phyloP scores from a whole-genome alignment of 1,140 invertebrate species.

The Ips typographus region DNA sequence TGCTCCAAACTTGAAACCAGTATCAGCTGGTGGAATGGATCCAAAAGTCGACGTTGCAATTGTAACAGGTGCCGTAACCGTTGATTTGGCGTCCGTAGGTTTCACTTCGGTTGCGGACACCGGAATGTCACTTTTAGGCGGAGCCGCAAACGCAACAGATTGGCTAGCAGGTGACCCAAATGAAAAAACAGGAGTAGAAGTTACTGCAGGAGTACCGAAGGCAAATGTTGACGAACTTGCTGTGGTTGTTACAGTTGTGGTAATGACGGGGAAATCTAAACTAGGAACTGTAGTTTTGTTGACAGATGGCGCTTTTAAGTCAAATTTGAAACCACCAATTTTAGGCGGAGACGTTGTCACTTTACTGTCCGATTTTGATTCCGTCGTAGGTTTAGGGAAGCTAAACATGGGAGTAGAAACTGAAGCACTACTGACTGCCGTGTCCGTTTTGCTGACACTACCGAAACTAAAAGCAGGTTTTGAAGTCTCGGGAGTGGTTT shows the following conservation, averaged over 20 bases:
- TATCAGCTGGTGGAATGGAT: not conserved
- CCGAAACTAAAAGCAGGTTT: not conserved
- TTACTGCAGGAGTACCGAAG: not conserved
- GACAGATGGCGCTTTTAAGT: not conserved
- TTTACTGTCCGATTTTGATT: not conserved
- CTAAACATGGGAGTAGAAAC: constrained; percentile 37
- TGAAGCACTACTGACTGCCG: not conserved
- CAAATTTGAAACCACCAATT: constrained; percentile 5
- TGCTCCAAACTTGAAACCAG: not conserved
- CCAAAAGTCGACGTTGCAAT: constrained; percentile 1
- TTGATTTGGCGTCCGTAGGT: not conserved
- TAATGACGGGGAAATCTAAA: not conserved
- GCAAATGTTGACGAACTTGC: not conserved
- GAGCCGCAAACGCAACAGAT: too few relatives aligned
- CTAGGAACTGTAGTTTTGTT: not conserved
- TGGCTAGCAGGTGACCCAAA: not conserved
- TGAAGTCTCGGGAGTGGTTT: not conserved
- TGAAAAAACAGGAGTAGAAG: not conserved
- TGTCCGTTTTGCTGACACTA: not conserved
- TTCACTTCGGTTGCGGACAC: too few relatives aligned
- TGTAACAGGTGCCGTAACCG: not conserved
- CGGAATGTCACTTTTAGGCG: too few relatives aligned
- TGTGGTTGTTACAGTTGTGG: not conserved
- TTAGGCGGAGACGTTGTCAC: not conserved
- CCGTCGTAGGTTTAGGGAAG: constrained; percentile 27